Base-by-base conservation (phyloP, 2,888 invertebrate species). In the Odontocerum albicorne region DNA sequence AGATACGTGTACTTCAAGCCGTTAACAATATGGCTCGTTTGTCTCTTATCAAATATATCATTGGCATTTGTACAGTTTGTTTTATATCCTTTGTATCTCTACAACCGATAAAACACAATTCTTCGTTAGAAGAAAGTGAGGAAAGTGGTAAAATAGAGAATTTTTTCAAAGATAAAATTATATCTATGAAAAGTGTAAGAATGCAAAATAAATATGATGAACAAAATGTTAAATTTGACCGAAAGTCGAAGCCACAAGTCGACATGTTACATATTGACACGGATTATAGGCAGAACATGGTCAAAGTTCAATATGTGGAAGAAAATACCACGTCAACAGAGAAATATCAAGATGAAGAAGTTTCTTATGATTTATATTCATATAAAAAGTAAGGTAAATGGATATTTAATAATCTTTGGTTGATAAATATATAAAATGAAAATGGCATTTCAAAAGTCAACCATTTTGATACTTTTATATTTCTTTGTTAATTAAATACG, bases 111-210 rank as follows among this genome's bases (percentile, higher is more conserved):
- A n/a, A n/a, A n/a, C n/a, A n/a, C n/a, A n/a, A n/a, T n/a, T n/a
- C 35, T 12, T 35, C 8, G 35, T n/a, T 10, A 6, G 4, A 12
- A 12, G 12, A 35, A n/a, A 12, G 35, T 4, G 7, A 35, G 4
- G 35, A 35, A 35, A 12, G n/a, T 10, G 10, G 10, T 8, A 32
- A 31, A 31, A 4, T 13, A 19, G 38, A 39, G 17, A 16, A 50
- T 10, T 50, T 33, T 20, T 50, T 33, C 50, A 43, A 50, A 21
- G 49, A 57, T 21, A 57, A 53, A 44, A 17, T 57, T n/a, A 54
- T 57, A 27, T 22, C 53, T 7, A 38, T 53, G 10, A 22, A 44
- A 16, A 54, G 39, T 17, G 31, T 54, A 2, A 40, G 43, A 15
- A 16, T 49, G 15, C 43, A 45, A 39, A 49, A 49, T 17, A 33